These are phyloP conservation scores for Eretmocerus hayati DNA, from an alignment of 2,888 invertebrate genomes.

Conservation along the genomic window DNA sequence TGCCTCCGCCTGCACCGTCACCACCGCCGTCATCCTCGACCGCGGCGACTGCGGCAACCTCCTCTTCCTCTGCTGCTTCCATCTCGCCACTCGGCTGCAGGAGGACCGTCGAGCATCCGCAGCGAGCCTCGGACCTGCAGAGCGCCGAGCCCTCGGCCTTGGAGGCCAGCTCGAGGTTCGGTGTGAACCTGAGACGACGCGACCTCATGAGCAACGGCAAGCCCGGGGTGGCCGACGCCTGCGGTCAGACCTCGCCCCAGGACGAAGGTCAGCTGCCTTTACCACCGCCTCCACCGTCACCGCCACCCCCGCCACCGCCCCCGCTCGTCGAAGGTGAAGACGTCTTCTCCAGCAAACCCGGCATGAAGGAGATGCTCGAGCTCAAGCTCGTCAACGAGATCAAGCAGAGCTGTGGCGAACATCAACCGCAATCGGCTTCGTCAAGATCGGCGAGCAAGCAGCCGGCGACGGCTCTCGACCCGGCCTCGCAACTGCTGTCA, in stretches of 20 bases:
- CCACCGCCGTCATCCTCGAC: constrained; percentile 15
- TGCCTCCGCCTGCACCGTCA: constrained; percentile 60
- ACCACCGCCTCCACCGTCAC: constrained; percentile 47
- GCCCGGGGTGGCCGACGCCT: constrained; percentile 43
- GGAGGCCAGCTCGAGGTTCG: constrained; percentile 65
- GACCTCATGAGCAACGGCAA: constrained; percentile 43
- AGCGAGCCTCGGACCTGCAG: constrained; percentile 50
- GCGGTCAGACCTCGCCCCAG: constrained; percentile 47
- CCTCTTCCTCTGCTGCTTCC: neutral
- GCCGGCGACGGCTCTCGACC: constrained; percentile 56
- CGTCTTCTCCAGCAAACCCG: constrained; percentile 48
- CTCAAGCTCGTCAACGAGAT: constrained; percentile 76
- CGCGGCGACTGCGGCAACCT: constrained; percentile 4
- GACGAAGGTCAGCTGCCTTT: constrained; percentile 39
- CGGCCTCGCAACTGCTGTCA: constrained; percentile 72
- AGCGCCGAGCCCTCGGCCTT: constrained; percentile 63
- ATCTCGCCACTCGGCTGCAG: constrained; percentile 28
- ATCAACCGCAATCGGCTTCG: constrained; percentile 51
- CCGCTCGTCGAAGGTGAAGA: neutral
- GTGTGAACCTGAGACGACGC: constrained; percentile 62
- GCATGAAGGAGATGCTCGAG: constrained; percentile 77
- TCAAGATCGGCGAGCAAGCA: constrained; percentile 30
- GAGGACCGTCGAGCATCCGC: constrained; percentile 36
- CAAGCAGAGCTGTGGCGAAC: constrained; percentile 63
- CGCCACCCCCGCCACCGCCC: constrained; percentile 33